Base-by-base conservation (phyloP, 2,797 vertebrate genomes). In the Sciaenops ocellatus region DNA sequence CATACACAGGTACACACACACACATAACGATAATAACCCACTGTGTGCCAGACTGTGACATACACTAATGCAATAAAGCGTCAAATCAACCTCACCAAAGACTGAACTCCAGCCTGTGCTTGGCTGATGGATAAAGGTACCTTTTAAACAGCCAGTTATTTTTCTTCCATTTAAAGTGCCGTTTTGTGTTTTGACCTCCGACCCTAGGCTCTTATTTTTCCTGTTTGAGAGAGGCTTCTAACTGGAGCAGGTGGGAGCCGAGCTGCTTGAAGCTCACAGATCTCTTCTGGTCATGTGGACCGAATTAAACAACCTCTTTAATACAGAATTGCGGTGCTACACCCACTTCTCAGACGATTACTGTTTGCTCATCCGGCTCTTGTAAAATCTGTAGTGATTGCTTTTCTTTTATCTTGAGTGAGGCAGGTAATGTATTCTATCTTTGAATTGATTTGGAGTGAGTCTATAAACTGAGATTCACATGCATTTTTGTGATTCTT, bases 51-150 rank as follows among this genome's bases (percentile, higher is more conserved):
- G 61, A 78, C 82, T 86, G 75, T 89, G 80, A 87, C 84, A 82
- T 70, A 47, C 42, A 64, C 82, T 92, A 81, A 89, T 82, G 76
- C 78, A 90, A 89, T 90, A 81, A 89, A 87, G 79, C 80, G 79
- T 86, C 80, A 90, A 88, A 89, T 85, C 79, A 79, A 47, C 48
- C 56, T 78, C 68, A 80, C 69, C 77, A 88, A 73, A 85, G 86
- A 69, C 65, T 83, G 65, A 80, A 82, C 38, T 48, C 34, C 47
- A 28, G 72, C 50, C 73, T 59, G 3, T 68, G 46, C 64, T 80
- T 80, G 75, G 68, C 82, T 84, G 55, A 73, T 17, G 62, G 68
- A 83, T 64, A 70, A 44, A 38, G 57, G 28, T 67, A 48, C 69
- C 54, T 86, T 76, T 75, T 56, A 83, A 88, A 70, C 54, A 61